A percentile compares a stretch with the other conserved stretches of the same genome.
These are phyloP conservation scores for Glaucopsyche alexis DNA, from an alignment of 2,888 invertebrate genomes.

Conservation along the genomic window DNA sequence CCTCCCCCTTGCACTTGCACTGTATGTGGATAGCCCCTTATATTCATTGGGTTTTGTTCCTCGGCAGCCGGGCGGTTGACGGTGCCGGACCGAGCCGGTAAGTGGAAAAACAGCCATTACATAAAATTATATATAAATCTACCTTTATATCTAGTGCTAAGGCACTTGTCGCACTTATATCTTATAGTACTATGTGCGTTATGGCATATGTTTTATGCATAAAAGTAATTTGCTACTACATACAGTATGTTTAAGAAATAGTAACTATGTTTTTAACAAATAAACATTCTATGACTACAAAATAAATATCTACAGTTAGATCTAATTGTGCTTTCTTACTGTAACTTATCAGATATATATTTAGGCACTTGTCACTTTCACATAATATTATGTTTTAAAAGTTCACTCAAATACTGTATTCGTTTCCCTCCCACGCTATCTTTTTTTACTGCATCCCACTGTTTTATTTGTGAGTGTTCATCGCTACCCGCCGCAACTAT, in stretches of 20 bases:
- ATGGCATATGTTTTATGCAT: neutral
- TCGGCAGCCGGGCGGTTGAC: no score
- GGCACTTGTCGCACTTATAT: slow-evolving; percentile 38
- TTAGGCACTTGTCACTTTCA: slow-evolving; percentile 30
- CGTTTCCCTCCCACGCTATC: neutral
- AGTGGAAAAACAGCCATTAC: neutral
- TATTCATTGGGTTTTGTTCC: no score
- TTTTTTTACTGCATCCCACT: neutral
- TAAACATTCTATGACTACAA: neutral
- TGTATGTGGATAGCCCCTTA: no score
- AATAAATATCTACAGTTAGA: neutral
- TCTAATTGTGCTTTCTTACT: neutral
- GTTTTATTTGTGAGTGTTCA: neutral
- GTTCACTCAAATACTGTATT: neutral
- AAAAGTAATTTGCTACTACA: neutral
- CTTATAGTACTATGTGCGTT: slow-evolving; percentile 33
- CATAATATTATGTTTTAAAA: neutral
- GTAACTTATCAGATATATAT: neutral
- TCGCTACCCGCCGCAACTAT: neutral
- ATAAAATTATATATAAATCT: neutral
- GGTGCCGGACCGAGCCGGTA: no score
- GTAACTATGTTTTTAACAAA: neutral
- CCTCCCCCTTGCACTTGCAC: no score
- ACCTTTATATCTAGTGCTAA: slow-evolving; percentile 35
- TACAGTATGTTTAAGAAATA: neutral